A percentile compares a stretch with the other conserved stretches of the same genome.
Evolutionary conservation across 2,113 vertebrate genomes (phyloP).

Genomic region (Salvator merianae): DNA sequence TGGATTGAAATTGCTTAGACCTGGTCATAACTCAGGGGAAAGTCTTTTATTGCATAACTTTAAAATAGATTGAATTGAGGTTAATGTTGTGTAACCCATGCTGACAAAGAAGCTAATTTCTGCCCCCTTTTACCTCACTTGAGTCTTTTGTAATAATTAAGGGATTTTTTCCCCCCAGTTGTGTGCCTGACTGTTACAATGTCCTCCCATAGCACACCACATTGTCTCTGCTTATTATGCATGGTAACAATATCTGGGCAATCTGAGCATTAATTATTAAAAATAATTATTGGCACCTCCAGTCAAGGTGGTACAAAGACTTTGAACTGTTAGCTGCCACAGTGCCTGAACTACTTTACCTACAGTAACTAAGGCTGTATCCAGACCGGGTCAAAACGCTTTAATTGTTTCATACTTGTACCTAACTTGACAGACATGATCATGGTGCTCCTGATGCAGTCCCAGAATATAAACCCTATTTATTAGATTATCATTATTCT

Average conservation of each 20-base stretch:
- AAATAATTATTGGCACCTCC: background rate
- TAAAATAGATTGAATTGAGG: constrained; percentile 13
- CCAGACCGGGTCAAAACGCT: no score
- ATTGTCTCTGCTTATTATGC: background rate
- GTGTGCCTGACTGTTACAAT: background rate
- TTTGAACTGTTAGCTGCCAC: background rate
- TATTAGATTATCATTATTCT: no score
- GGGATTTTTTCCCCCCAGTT: background rate
- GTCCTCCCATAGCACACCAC: background rate
- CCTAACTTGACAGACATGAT: no score
- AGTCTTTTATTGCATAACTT: constrained; percentile 24
- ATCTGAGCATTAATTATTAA: background rate
- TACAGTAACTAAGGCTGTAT: background rate
- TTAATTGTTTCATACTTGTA: no score
- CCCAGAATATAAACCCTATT: no score
- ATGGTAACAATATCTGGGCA: background rate
- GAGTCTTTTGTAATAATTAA: background rate
- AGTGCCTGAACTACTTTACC: background rate
- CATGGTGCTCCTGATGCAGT: no score
- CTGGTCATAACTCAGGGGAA: background rate
- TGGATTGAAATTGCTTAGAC: background rate
- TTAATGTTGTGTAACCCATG: constrained; percentile 8
- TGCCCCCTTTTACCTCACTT: background rate
- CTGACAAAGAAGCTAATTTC: background rate
- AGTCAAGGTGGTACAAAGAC: background rate